Evolutionary conservation across 2,888 invertebrate genomes (phyloP).

Genomic region (Molorchus minor): DNA sequence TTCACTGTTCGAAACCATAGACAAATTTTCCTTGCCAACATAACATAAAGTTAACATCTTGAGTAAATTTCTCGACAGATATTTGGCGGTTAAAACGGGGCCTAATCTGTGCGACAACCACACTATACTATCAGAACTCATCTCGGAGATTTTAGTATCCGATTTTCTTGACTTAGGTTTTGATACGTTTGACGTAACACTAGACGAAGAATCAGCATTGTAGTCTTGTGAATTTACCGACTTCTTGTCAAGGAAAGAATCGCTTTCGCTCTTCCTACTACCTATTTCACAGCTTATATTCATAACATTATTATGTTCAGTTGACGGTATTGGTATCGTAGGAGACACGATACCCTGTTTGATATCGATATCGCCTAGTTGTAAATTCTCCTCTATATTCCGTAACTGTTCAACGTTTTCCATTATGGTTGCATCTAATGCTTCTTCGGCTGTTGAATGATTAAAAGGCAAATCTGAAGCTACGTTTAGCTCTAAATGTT

Average conservation of each 20-base stretch:
- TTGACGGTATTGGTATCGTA: slow-evolving; percentile 75
- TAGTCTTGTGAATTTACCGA: slow-evolving; percentile 33
- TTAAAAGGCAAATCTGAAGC: slow-evolving; percentile 64
- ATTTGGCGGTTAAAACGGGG: slow-evolving; percentile 91
- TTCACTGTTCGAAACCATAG: slow-evolving; percentile 58
- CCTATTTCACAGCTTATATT: slow-evolving; percentile 70
- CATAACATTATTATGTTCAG: slow-evolving; percentile 64
- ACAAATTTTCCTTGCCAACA: slow-evolving; percentile 78
- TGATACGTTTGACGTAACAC: slow-evolving; percentile 14
- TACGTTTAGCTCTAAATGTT: slow-evolving; percentile 60
- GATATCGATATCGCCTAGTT: slow-evolving; percentile 59
- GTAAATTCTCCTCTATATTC: slow-evolving; percentile 63
- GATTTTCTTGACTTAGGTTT: slow-evolving; percentile 37
- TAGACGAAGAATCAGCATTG: slow-evolving; percentile 34
- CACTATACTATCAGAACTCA: slow-evolving; percentile 86
- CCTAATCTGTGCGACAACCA: slow-evolving; percentile 95
- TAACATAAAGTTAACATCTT: slow-evolving; percentile 96
- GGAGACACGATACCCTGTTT: slow-evolving; percentile 64
- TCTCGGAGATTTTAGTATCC: slow-evolving; percentile 77
- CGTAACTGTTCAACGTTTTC: slow-evolving; percentile 56
- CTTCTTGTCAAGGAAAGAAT: slow-evolving; percentile 47
- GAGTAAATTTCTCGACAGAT: slow-evolving; percentile 89
- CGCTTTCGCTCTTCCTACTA: slow-evolving; percentile 67
- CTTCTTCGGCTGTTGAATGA: slow-evolving; percentile 65
- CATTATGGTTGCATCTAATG: slow-evolving; percentile 61